These are phyloP conservation scores for Gymnocephalus cernua DNA, from an alignment of 2,113 vertebrate species.

Conservation along the genomic window DNA sequence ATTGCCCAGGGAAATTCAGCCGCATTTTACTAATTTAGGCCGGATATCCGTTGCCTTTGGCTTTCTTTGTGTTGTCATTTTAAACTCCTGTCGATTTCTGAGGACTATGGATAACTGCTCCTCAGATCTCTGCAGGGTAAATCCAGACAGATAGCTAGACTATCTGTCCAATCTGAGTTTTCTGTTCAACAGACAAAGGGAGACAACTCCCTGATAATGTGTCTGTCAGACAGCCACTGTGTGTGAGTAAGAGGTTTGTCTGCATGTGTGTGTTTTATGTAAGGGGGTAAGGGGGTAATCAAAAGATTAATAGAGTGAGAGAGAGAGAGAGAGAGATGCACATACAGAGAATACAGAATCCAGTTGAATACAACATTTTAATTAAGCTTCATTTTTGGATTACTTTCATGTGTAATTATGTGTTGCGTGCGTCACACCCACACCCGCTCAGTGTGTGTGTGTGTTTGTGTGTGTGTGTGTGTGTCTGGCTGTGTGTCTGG, in stretches of 20 bases:
- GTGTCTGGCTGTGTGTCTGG: not conserved
- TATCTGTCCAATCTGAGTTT: too few relatives aligned
- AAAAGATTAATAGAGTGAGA: not conserved
- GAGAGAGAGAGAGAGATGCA: not conserved
- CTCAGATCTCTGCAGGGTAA: too few relatives aligned
- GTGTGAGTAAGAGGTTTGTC: not conserved
- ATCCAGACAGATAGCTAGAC: too few relatives aligned
- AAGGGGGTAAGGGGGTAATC: not conserved
- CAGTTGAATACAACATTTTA: constrained; percentile 15
- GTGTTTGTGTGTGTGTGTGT: constrained; percentile 26
- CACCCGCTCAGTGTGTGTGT: constrained; percentile 26
- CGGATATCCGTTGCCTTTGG: too few relatives aligned
- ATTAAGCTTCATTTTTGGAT: constrained; percentile 58
- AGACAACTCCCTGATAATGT: constrained; percentile 47
- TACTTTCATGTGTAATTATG: constrained; percentile 51
- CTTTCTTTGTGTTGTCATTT: too few relatives aligned
- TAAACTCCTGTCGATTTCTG: too few relatives aligned
- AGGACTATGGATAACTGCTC: too few relatives aligned
- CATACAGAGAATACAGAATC: constrained; percentile 16
- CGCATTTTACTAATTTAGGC: too few relatives aligned
- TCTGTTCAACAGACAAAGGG: too few relatives aligned
- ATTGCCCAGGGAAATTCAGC: too few relatives aligned
- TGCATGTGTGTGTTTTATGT: not conserved
- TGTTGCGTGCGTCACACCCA: constrained; percentile 45
- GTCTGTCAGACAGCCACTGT: constrained; percentile 14